phyloP scores from a whole-genome alignment of 2,888 invertebrate genomes.

The Agrotis clavis region DNA sequence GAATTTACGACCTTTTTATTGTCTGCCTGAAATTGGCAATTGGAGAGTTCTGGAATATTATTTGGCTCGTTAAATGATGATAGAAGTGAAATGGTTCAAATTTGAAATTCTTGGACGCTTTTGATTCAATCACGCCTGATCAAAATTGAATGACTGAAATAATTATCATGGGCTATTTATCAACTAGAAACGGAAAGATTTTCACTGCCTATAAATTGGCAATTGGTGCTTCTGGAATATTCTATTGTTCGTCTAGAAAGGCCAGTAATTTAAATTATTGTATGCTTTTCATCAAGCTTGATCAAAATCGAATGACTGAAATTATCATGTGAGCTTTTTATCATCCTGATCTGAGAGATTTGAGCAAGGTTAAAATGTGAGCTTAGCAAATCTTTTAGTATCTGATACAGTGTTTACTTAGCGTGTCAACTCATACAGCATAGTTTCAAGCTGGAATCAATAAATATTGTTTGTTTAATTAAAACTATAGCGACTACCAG shows the following conservation, averaged over 20 bases:
- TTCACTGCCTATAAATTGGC: too few relatives aligned
- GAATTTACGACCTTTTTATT: slow-evolving; percentile 36
- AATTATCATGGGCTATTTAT: too few relatives aligned
- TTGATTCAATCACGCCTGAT: slow-evolving; percentile 1
- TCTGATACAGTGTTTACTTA: too few relatives aligned
- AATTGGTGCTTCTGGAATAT: too few relatives aligned
- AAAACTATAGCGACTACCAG: slow-evolving; percentile 4
- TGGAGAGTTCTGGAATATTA: slow-evolving; percentile 25
- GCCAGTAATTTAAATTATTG: too few relatives aligned
- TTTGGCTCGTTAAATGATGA: background rate
- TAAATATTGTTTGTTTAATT: slow-evolving; percentile 21
- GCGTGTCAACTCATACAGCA: too few relatives aligned
- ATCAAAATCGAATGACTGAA: too few relatives aligned
- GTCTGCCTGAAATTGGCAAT: slow-evolving; percentile 25
- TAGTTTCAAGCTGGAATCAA: slow-evolving; percentile 17
- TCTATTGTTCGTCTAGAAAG: too few relatives aligned
- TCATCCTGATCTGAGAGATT: background rate
- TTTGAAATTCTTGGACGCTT: background rate
- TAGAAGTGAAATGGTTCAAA: background rate
- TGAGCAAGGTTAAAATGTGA: background rate
- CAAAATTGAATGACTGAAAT: background rate
- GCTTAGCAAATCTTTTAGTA: too few relatives aligned
- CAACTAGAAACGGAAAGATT: too few relatives aligned
- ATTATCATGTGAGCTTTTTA: too few relatives aligned
- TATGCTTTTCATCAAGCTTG: too few relatives aligned